Base-by-base conservation (phyloP, 2,113 vertebrate species). In the Laticauda laticaudata region DNA sequence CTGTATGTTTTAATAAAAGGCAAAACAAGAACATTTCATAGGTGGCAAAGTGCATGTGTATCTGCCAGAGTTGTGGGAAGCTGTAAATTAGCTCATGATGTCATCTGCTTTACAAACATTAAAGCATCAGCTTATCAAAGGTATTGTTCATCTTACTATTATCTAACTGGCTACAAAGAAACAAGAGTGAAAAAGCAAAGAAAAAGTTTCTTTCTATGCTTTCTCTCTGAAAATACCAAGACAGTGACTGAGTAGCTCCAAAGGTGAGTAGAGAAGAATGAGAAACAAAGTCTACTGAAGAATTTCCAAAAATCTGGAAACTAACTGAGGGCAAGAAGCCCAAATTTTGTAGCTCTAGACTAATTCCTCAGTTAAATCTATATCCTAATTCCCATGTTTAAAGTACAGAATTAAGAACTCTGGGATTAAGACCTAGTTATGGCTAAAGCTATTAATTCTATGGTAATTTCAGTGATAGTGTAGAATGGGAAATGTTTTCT, bases 381-480 rank as follows among this genome's bases (percentile, higher is more conserved):
- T 1, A 5, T 61, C 11, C 57, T 43, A 93, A 61, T 51, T 75
- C 59, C 11, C 0, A n/a, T 12, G 91, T 91, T 59, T 45, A 61
- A 2, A 92, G 11, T 43, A 88, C 0, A 0, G 24, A 43, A 92
- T n/a, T 88, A 1, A 0, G 0, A 0, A 69, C 59, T 89, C 92
- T 75, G 23, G 69, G 12, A 45, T 86, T 75, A 69, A 61, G 51
- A 56, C 18, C 6, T 2, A 43, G 45, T 55, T 7, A 3, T 43
- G 94, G 92, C 81, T 69, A 92, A 91, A 14, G 51, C 43, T 43
- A 43, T 21, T 43, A 81, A 81, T 85, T 29, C 21, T 43, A 34
- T 26, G 9, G 48, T 89, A n/a, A 92, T 89, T 89, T 91, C 15
- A 12, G 45, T 29, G 75, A 51, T 3, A 64, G 9, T 55, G 51